Base-by-base conservation (phyloP, 2,888 invertebrate species). In the Atethmia centrago region DNA sequence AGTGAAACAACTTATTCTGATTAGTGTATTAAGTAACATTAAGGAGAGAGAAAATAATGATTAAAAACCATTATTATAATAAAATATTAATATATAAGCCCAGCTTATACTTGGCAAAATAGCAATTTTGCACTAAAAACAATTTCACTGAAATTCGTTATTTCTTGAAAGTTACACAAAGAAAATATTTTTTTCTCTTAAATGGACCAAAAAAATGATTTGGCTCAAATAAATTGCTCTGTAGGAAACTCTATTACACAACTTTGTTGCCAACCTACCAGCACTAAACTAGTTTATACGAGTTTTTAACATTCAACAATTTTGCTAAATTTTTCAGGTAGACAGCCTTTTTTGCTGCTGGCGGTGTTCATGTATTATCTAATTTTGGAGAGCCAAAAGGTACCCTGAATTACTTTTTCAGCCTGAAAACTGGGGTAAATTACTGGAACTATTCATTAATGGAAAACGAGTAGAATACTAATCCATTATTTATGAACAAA, bases 171-270 rank as follows among this genome's bases (percentile, higher is more conserved):
- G 63, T n/a, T 51, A 62, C 7, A 63, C 36, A 42, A 56, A 72
- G n/a, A 36, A 55, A 31, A 19, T 19, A 21, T 25, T 10, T 25
- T 49, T 56, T 63, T 51, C 28, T n/a, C 28, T 9, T 16, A 51
- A 62, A 28, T n/a, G 21, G 16, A 40, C 59, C 21, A 61, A 74
- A 74, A 77, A 59, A 77, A 28, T 0, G n/a, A 42, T 61, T 42
- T 42, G 28, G 49, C n/a, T 45, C n/a, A 51, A 74, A 64, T 80
- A 74, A 80, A 74, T 77, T 77, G 74, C 80, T 14, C 8, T 21
- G 36, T 36, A 55, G 49, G 14, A 72, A 80, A 80, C 47, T 56
- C 7, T 21, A 51, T 66, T 74, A 80, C 21, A 62, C 21, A 78
- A 81, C 61, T 78, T 80, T 74, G 61, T 81, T 62, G 40, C 61